These are phyloP conservation scores for Panorpa germanica DNA, from an alignment of 2,888 invertebrate species.

Conservation along the genomic window DNA sequence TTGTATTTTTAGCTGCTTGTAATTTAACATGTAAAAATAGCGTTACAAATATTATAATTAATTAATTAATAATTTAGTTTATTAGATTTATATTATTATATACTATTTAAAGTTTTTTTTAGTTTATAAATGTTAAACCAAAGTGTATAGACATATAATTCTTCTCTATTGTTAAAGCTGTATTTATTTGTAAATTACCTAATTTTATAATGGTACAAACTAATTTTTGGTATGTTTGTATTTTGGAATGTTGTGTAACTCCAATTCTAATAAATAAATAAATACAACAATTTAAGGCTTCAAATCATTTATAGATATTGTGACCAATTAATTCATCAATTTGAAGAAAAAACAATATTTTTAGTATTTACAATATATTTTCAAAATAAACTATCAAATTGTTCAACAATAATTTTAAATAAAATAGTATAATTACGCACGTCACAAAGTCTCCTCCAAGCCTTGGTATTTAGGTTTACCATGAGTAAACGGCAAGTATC, in stretches of 20 bases:
- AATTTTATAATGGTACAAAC: background rate
- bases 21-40: too few species aligned
- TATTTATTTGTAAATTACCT: conserved; percentile 4
- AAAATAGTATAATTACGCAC: conserved; percentile 6
- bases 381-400: too few species aligned
- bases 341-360: too few species aligned
- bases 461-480: conserved; percentile 92
- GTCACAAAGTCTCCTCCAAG: conserved; percentile 28
- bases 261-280: background rate
- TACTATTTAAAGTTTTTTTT: background rate
- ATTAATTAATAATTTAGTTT: background rate
- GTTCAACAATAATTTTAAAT: conserved; percentile 11
- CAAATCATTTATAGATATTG: conserved; percentile 7
- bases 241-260: conserved; percentile 1
- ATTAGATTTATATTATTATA: background rate
- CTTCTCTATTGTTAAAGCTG: too few species aligned
- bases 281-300: conserved; percentile 3
- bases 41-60: background rate
- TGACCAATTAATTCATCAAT: conserved; percentile 4
- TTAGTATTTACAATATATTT: too few species aligned
- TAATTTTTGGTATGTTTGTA: background rate
- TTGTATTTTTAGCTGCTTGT: too few species aligned
- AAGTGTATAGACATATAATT: too few species aligned
- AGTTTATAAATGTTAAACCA: background rate
- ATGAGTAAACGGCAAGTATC: conserved; percentile 95